Conservation (phyloP, 2,797 vertebrate genomes). For the Enteromius anoplus region DNA sequence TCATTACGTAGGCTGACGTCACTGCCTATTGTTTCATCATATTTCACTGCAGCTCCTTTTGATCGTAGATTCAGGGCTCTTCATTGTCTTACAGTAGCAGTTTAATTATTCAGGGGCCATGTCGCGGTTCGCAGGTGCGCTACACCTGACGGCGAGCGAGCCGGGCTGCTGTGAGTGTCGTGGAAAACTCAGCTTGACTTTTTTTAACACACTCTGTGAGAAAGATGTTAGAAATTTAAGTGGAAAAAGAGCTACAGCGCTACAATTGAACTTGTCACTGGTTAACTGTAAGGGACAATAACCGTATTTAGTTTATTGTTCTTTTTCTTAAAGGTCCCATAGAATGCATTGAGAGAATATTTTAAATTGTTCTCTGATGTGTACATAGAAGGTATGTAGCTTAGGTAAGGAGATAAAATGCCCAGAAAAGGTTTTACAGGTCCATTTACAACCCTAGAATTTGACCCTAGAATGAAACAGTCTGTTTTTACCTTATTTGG, state of each 20-base stretch:
- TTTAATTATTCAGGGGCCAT: conserved; percentile 37
- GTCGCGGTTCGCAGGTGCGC: conserved; percentile 37
- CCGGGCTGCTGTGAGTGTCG: conserved; percentile 9
- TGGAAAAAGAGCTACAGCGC: background rate
- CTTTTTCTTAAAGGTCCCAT: too few relatives aligned
- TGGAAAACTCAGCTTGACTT: background rate
- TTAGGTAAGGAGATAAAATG: too few relatives aligned
- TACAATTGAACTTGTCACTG: background rate
- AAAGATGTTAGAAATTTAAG: background rate
- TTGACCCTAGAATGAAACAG: too few relatives aligned
- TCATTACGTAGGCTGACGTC: background rate
- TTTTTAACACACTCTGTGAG: background rate
- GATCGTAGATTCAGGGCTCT: background rate
- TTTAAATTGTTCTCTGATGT: too few relatives aligned
- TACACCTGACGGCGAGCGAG: conserved; percentile 36
- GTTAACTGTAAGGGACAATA: background rate
- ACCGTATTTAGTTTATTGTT: background rate
- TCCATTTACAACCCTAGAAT: too few relatives aligned
- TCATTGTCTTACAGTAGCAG: conserved; percentile 1
- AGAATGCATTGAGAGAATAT: too few relatives aligned
- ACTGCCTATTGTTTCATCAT: conserved; percentile 6
- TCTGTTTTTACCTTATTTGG: too few relatives aligned
- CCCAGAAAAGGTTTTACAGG: too few relatives aligned
- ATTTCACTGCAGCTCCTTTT: background rate
- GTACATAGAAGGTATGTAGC: too few relatives aligned